Conservation (phyloP, 2,888 invertebrate species). For the Hydriomena furcata region DNA sequence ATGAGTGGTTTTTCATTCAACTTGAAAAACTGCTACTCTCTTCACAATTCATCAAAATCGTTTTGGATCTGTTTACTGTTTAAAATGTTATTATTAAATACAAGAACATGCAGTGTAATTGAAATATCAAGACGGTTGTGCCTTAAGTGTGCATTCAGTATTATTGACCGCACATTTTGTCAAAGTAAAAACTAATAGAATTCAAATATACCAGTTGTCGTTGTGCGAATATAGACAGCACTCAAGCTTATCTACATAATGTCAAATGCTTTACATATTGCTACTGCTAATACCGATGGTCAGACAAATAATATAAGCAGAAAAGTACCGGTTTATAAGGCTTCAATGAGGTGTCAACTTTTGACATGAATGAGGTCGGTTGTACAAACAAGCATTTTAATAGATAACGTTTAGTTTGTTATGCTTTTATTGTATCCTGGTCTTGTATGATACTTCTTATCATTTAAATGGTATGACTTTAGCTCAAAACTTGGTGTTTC, state of each 20-base stretch:
- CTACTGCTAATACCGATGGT: slow-evolving; percentile 60
- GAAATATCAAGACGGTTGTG: too few relatives aligned
- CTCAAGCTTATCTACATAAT: slow-evolving; percentile 72
- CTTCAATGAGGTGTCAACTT: slow-evolving; percentile 22
- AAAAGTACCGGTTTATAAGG: slow-evolving; percentile 24
- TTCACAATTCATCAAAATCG: too few relatives aligned
- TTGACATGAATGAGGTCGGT: slow-evolving; percentile 29
- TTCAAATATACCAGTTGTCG: slow-evolving; percentile 65
- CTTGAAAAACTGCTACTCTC: too few relatives aligned
- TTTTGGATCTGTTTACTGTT: too few relatives aligned
- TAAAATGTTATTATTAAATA: too few relatives aligned
- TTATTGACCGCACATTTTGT: slow-evolving; percentile 65
- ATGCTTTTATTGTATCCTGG: slow-evolving; percentile 12
- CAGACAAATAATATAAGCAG: slow-evolving; percentile 18
- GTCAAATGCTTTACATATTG: slow-evolving; percentile 69
- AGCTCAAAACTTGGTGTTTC: too few relatives aligned
- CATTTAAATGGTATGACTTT: too few relatives aligned
- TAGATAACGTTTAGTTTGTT: slow-evolving; percentile 16
- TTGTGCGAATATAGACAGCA: slow-evolving; percentile 57
- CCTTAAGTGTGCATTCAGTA: slow-evolving; percentile 11
- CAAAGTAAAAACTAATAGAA: slow-evolving; percentile 68
- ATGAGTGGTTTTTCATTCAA: too few relatives aligned
- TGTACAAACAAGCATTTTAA: slow-evolving; percentile 15
- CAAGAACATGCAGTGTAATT: not conserved
- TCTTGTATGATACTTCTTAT: slow-evolving; percentile 8